These are phyloP conservation scores for Eulimnadia texana DNA, from an alignment of 1,140 invertebrate species.

Conservation along the genomic window DNA sequence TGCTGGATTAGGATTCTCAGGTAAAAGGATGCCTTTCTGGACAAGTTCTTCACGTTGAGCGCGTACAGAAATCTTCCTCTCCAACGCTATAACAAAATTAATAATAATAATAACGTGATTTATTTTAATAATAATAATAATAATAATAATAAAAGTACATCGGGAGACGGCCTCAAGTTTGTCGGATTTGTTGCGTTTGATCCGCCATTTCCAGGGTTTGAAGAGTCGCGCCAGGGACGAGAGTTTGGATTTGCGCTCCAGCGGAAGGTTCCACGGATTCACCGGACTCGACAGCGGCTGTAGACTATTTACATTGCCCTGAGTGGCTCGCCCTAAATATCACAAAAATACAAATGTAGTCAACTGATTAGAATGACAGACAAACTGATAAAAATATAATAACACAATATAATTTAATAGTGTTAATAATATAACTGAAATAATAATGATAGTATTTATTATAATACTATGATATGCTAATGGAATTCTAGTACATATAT, in stretches of 20 bases:
- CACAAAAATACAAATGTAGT: neutral
- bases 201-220: conserved; percentile 97
- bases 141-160: conserved; percentile 50
- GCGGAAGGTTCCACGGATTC: conserved; percentile 50
- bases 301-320: conserved; percentile 5
- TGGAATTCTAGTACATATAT: too few relatives aligned
- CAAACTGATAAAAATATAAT: neutral
- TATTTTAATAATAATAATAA: neutral
- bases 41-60: conserved; percentile 91
- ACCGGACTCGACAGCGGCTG: conserved; percentile 34
- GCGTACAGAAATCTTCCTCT: conserved; percentile 93
- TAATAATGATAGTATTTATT: too few relatives aligned
- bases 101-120: neutral
- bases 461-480: too few relatives aligned
- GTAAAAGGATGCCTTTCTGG: conserved; percentile 84
- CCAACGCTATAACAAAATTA: conserved; percentile 58
- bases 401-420: too few relatives aligned
- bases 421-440: too few relatives aligned
- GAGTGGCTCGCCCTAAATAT: neutral
- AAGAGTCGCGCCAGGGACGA: conserved; percentile 84
- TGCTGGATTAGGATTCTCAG: conserved; percentile 41
- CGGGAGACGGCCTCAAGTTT: conserved; percentile 89
- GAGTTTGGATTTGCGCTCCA: conserved; percentile 81
- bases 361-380: neutral
- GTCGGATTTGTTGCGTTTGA: conserved; percentile 90